Evolutionary conservation across 2,888 invertebrate species (phyloP).

Genomic region (Sinopyrophorus schimmeli): DNA sequence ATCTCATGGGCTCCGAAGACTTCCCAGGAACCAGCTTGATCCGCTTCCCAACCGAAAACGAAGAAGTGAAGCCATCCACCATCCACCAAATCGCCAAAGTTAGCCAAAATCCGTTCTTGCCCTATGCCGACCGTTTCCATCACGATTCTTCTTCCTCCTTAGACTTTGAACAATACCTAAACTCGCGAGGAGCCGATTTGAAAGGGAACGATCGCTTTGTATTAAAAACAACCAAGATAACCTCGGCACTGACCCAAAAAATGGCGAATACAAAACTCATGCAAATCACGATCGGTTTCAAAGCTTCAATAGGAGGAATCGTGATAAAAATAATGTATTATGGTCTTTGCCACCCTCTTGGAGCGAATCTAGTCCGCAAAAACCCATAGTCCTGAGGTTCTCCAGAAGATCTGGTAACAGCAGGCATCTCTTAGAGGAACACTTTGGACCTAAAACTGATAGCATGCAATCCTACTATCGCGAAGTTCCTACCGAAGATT

Average conservation of each 20-base stretch:
- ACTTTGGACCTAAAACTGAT: conserved; percentile 26
- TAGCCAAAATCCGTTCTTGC: conserved; percentile 8
- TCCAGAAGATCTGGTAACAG: conserved; percentile 40
- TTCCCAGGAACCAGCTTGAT: conserved; percentile 19
- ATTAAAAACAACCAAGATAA: conserved; percentile 15
- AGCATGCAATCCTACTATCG: conserved; percentile 41
- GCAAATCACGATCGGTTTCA: conserved; percentile 20
- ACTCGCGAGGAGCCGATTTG: conserved; percentile 18
- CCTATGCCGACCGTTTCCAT: conserved; percentile 14
- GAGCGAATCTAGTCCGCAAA: conserved; percentile 41
- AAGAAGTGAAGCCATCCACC: conserved; percentile 6
- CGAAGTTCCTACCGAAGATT: conserved; percentile 45
- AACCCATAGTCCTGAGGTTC: conserved; percentile 49
- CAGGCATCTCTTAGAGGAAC: conserved; percentile 19
- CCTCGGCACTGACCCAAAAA: conserved; percentile 8
- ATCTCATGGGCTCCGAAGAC: conserved; percentile 26
- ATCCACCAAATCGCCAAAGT: too few species aligned
- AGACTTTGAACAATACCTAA: conserved; percentile 32
- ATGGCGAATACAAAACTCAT: conserved; percentile 4
- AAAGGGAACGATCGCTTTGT: conserved; percentile 18
- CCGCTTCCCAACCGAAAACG: conserved; percentile 26
- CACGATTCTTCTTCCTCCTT: too few species aligned
- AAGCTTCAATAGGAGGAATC: conserved; percentile 39
- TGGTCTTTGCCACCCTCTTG: conserved; percentile 43
- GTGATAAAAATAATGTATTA: conserved; percentile 42